Evolutionary conservation across 2,888 invertebrate species (phyloP).

Genomic region (Priocnemis perturbator): DNA sequence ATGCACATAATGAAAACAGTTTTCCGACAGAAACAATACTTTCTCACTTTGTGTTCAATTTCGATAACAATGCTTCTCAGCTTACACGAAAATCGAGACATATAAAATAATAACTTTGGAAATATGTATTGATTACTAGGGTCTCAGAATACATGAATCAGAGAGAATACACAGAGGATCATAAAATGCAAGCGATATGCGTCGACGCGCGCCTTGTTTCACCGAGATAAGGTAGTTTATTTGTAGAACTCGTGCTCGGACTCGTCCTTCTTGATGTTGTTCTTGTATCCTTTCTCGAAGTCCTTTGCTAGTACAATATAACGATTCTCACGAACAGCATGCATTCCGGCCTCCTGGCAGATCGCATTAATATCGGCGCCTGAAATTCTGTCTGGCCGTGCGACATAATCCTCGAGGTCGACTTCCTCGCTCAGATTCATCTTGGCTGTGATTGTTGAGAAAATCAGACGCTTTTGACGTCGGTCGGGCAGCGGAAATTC

Average conservation of each 20-base stretch:
- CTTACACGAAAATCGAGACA: not conserved
- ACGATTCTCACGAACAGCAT: constrained; percentile 98
- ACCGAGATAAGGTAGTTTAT: constrained; percentile 78
- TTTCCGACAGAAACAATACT: no score
- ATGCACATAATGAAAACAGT: no score
- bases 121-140: constrained; percentile 47
- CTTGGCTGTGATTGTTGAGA: constrained; percentile 96
- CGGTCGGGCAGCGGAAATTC: constrained; percentile 98
- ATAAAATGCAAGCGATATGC: constrained; percentile 27
- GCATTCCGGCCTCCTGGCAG: constrained; percentile 99
- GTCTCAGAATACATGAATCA: constrained; percentile 43
- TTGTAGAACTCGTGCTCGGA: constrained; percentile 99
- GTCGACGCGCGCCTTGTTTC: not conserved
- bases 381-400: constrained; percentile 98
- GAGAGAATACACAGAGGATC: constrained; percentile 38
- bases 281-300: constrained; percentile 99
- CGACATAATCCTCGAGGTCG: constrained; percentile 99
- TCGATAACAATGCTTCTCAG: no score
- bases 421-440: constrained; percentile 99
- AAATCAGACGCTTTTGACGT: constrained; percentile 95
- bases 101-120: constrained; percentile 25
- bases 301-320: constrained; percentile 99
- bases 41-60: no score
- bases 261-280: constrained; percentile 99
- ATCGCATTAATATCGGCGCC: constrained; percentile 99